These are phyloP conservation scores for Cryptoprocta ferox DNA, from an alignment of 2,797 vertebrate genomes.

Conservation along the genomic window DNA sequence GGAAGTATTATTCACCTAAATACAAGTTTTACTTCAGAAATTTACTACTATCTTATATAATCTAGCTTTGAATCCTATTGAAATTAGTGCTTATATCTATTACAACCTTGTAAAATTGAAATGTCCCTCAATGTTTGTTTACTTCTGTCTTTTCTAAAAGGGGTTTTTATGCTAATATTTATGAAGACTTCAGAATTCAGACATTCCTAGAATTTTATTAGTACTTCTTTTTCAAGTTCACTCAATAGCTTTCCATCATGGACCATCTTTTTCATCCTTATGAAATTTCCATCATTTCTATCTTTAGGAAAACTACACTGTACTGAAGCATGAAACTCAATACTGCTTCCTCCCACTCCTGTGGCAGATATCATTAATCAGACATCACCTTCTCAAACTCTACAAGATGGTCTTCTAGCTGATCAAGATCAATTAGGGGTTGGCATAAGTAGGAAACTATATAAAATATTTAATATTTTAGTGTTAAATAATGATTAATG, in stretches of 20 bases:
- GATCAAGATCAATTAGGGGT: background rate
- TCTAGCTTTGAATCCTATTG: background rate
- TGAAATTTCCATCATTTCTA: too few species aligned
- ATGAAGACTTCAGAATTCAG: background rate
- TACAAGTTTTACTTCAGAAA: slow-evolving; percentile 16
- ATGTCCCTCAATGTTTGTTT: background rate
- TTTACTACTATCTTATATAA: background rate
- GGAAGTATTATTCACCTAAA: background rate
- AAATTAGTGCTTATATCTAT: background rate
- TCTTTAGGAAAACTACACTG: background rate
- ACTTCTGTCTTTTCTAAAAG: slow-evolving; percentile 27
- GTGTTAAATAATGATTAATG: background rate
- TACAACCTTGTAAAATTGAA: slow-evolving; percentile 15
- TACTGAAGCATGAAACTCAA: background rate
- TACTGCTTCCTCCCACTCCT: background rate
- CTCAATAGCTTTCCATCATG: background rate
- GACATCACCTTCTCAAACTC: slow-evolving; percentile 1
- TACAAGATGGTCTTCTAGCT: background rate
- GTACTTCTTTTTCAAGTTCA: background rate
- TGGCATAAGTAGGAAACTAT: background rate
- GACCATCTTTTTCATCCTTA: too few species aligned
- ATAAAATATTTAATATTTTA: slow-evolving; percentile 10
- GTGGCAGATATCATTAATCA: background rate
- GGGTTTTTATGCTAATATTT: fast-evolving
- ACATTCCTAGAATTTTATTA: background rate